phyloP scores from a whole-genome alignment of 2,797 vertebrate genomes.

The Phalloptychus januarius region DNA sequence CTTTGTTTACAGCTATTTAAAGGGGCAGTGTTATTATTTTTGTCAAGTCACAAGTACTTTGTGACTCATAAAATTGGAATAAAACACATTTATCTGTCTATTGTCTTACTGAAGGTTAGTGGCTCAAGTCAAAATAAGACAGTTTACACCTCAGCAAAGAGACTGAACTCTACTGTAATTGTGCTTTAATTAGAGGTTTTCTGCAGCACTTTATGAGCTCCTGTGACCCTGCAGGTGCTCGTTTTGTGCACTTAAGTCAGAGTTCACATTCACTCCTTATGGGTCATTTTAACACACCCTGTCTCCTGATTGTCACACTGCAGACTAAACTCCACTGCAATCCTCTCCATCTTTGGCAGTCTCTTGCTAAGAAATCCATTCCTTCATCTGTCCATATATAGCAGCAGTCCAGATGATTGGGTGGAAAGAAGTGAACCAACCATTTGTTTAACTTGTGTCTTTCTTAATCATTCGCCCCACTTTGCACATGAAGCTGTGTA shows the following conservation, averaged over 20 bases:
- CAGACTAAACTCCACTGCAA: constrained; percentile 43
- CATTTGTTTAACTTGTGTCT: constrained; percentile 12
- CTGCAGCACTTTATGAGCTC: constrained; percentile 44
- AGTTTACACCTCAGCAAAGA: constrained; percentile 34
- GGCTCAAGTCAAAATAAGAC: constrained; percentile 6
- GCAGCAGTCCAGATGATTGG: constrained; percentile 38
- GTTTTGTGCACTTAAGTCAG: constrained; percentile 55
- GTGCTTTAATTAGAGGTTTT: constrained; percentile 30
- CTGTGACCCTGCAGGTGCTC: constrained; percentile 49
- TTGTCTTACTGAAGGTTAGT: constrained; percentile 4
- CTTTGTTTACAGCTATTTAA: background rate
- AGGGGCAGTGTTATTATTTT: background rate
- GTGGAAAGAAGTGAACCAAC: constrained; percentile 15
- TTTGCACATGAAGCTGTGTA: constrained; percentile 16
- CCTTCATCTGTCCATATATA: constrained; percentile 71
- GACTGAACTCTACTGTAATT: constrained; percentile 19
- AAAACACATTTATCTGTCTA: background rate
- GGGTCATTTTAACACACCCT: constrained; percentile 37
- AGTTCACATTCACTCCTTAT: constrained; percentile 21
- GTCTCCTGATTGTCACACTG: constrained; percentile 43
- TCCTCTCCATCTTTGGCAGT: constrained; percentile 73
- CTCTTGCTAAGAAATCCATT: constrained; percentile 54
- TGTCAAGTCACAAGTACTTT: background rate
- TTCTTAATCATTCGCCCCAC: constrained; percentile 1
- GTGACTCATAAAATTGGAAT: background rate